Percentiles rank a stretch among this genome's conserved stretches.
These are phyloP conservation scores for Porites rus DNA, from an alignment of 92 coral and sea anemone species.

Conservation along the genomic window DNA sequence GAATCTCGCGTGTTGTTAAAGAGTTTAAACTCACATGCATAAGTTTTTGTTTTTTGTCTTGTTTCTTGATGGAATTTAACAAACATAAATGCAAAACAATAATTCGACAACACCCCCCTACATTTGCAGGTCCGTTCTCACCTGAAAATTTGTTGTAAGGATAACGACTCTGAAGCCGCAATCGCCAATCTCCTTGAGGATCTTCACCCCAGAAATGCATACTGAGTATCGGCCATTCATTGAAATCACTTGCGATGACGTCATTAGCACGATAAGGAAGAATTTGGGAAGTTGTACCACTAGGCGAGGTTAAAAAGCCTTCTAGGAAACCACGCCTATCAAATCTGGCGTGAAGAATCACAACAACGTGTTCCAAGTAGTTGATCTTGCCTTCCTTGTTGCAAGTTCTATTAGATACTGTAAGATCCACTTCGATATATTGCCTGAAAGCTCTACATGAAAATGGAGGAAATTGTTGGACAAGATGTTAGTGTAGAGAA, in stretches of 20 bases:
- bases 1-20: too few species aligned
- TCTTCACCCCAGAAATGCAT: constrained; percentile 47
- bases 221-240: constrained; percentile 41
- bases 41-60: neutral
- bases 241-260: constrained; percentile 21
- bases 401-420: constrained; percentile 24
- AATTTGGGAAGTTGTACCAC: constrained; percentile 37
- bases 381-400: neutral
- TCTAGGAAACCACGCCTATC: constrained; percentile 52
- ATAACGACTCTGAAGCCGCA: constrained; percentile 27
- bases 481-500: neutral
- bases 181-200: constrained; percentile 36
- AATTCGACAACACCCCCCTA: neutral
- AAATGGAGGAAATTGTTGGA: neutral
- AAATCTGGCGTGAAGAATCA: constrained; percentile 31
- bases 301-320: constrained; percentile 33
- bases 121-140: neutral
- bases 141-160: constrained; percentile 23
- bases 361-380: constrained; percentile 37
- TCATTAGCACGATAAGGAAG: constrained; percentile 51
- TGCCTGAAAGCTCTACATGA: constrained; percentile 3
- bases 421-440: constrained; percentile 2
- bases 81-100: too few species aligned
- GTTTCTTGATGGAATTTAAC: neutral
- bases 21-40: too few species aligned